Percentiles rank a stretch among this genome's conserved stretches.
Conservation (phyloP, 92 coral and sea anemone genomes). For the Parazoanthus darwini region DNA sequence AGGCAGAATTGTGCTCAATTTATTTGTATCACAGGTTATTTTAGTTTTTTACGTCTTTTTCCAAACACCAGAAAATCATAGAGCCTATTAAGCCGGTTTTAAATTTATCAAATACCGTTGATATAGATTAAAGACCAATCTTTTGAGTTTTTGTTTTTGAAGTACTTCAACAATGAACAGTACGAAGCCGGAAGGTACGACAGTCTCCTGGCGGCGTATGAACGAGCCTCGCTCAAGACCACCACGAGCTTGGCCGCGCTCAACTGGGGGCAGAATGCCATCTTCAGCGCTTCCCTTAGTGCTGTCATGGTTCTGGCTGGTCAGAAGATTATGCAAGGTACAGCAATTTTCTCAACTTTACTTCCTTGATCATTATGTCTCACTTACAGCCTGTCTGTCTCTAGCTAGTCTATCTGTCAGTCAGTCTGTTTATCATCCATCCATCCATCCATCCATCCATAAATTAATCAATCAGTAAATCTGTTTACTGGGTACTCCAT, state of each 20-base stretch:
- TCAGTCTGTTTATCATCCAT: background rate
- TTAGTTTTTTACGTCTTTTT: too few relatives aligned
- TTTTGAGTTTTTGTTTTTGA: background rate
- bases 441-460: too few relatives aligned
- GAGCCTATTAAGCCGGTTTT: too few relatives aligned
- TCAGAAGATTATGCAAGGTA: slow-evolving; percentile 87
- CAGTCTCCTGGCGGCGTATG: slow-evolving; percentile 77
- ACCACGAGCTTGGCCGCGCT: slow-evolving; percentile 92
- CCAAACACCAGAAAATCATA: too few relatives aligned
- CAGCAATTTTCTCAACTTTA: background rate
- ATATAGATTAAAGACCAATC: too few relatives aligned
- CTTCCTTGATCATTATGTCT: too few relatives aligned
- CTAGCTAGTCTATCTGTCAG: background rate
- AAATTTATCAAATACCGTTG: too few relatives aligned
- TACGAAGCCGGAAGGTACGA: slow-evolving; percentile 89
- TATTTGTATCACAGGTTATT: too few relatives aligned
- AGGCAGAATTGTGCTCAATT: too few relatives aligned
- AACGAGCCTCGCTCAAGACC: slow-evolving; percentile 91
- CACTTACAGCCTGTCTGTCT: too few relatives aligned
- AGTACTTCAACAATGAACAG: slow-evolving; percentile 95
- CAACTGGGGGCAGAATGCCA: slow-evolving; percentile 96
- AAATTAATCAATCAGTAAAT: too few relatives aligned
- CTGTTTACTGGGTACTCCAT: too few relatives aligned
- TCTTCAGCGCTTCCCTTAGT: slow-evolving; percentile 88
- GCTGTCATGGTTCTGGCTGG: slow-evolving; percentile 91